Base-by-base conservation (phyloP, 2,888 invertebrate genomes). In the Pristionchus fissidentatus region DNA sequence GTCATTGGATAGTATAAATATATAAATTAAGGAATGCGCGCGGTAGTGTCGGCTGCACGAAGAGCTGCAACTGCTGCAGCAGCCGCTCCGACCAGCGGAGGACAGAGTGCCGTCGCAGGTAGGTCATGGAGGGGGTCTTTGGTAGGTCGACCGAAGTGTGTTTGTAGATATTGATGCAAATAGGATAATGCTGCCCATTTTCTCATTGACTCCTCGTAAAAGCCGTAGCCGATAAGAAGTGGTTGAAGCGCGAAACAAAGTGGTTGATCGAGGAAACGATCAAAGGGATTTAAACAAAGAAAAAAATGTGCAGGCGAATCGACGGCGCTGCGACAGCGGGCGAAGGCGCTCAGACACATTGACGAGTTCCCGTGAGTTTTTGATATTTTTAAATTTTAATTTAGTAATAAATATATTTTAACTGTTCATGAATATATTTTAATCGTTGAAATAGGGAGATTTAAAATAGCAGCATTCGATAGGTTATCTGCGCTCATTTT, bases 361-460 rank as follows among this genome's bases (percentile, higher is more conserved):
- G 84, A 84, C 62, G 85, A 85, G 43, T 85, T 85, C 60, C 85
- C 85, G 85, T 85, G 32, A 84, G 84, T 84, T 41, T 70, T 46
- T 26, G 29, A 4, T 62, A 4, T 19, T n/a, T 46, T 32, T 32
- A 29, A 29, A 46, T 49, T 32, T 29, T 46, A 43, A 19, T 26
- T 19, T 8, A 3, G 29, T 29, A 32, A 29, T 35, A 32, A 22
- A 35, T 66, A 4, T 7, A 1, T 29, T 22, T 35, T 38, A 19
- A 29, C 15, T 22, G 66, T 66, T 1, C 35, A 2, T 57, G 22
- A 26, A 5, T 22, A 26, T 26, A 1, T 57, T 57, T 26, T 3
- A 57, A 26, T 57, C n/a, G n/a, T n/a, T 8, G n/a, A 57, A n/a
- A 3, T 55, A n/a, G 4, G 1, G 55, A 1, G 55, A n/a, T n/a